These are phyloP conservation scores for Cotesia congregata DNA, from an alignment of 2,888 invertebrate species.

Conservation along the genomic window DNA sequence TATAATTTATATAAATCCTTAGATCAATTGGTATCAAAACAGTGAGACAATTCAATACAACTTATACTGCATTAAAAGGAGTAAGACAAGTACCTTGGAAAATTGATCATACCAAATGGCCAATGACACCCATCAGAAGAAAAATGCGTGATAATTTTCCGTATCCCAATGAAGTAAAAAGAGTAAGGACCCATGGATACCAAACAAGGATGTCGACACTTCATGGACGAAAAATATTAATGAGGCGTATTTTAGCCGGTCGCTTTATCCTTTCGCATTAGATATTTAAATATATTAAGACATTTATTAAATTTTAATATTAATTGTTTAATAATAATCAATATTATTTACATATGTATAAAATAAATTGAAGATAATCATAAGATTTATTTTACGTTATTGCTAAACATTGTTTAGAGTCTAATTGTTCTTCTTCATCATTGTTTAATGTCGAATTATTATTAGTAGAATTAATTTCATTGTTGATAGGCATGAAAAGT, in stretches of 20 bases:
- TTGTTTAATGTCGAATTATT: not conserved
- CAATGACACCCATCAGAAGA: slow-evolving; percentile 62
- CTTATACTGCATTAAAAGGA: slow-evolving; percentile 24
- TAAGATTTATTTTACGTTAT: slow-evolving; percentile 31
- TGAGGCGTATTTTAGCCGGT: slow-evolving; percentile 84
- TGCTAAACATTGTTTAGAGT: not conserved
- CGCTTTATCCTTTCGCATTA: slow-evolving; percentile 80
- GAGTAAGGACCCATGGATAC: slow-evolving; percentile 82
- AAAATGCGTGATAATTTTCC: slow-evolving; percentile 81
- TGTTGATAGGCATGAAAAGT: slow-evolving; percentile 22
- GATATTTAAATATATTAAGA: slow-evolving; percentile 43
- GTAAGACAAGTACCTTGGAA: slow-evolving; percentile 17
- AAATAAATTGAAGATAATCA: not conserved
- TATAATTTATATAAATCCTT: slow-evolving; percentile 35
- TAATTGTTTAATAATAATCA: slow-evolving; percentile 3
- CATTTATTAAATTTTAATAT: slow-evolving; percentile 10
- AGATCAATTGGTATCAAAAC: slow-evolving; percentile 21
- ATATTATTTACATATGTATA: slow-evolving; percentile 16
- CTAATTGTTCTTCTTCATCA: not conserved
- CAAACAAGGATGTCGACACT: slow-evolving; percentile 78
- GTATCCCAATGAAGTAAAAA: slow-evolving; percentile 79
- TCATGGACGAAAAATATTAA: slow-evolving; percentile 79
- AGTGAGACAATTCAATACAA: slow-evolving; percentile 32
- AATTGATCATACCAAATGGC: slow-evolving; percentile 56
- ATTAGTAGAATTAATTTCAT: not conserved